Conservation (phyloP, 2,797 vertebrate species). For the Schizopygopsis pylzovi region DNA sequence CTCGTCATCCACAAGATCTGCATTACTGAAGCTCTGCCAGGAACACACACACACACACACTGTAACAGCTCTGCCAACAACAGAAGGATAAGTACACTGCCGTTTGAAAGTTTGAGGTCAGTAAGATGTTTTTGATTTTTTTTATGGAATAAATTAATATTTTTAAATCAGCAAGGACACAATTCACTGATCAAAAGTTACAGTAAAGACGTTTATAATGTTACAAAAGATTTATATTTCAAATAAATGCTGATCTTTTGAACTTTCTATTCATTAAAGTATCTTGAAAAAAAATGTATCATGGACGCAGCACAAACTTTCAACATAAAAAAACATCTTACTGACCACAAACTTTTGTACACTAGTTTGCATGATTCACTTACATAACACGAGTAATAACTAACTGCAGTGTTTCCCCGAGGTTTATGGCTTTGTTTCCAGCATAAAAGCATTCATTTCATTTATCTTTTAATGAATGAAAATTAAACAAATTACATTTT, state of each 20-base stretch:
- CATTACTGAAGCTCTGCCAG: slow-evolving; percentile 82
- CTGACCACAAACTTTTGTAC: not conserved
- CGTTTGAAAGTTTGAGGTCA: not conserved
- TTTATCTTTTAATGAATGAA: too few relatives aligned
- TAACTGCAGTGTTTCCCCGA: not conserved
- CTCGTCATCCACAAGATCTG: slow-evolving; percentile 83
- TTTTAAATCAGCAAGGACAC: not conserved
- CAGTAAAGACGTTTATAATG: not conserved
- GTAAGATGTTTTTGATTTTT: not conserved
- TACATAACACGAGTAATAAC: not conserved
- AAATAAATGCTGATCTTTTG: not conserved
- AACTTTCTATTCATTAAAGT: not conserved
- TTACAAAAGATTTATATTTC: not conserved
- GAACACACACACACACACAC: slow-evolving; percentile 14
- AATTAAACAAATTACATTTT: too few relatives aligned
- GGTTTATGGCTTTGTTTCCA: too few relatives aligned
- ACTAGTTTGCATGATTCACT: not conserved
- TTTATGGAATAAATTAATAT: not conserved
- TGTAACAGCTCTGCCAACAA: not conserved
- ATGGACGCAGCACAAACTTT: not conserved
- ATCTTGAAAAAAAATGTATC: not conserved
- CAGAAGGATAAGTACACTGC: not conserved
- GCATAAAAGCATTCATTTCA: too few relatives aligned
- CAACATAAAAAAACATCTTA: not conserved
- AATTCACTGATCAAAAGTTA: not conserved